phyloP scores from a whole-genome alignment of 2,888 invertebrate species.

The Epinotia brunnichana region DNA sequence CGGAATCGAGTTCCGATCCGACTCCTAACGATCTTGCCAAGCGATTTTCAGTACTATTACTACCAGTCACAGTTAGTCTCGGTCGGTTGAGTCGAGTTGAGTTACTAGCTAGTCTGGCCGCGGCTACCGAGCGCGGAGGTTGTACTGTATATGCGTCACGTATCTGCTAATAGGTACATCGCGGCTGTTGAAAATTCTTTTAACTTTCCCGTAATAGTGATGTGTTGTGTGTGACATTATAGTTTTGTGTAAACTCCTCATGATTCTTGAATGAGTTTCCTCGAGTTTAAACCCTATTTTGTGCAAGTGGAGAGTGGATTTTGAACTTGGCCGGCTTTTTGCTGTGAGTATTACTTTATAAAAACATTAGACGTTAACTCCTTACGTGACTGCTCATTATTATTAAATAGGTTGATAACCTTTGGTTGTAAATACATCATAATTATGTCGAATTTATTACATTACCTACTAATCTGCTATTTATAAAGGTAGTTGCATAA shows the following conservation, averaged over 20 bases:
- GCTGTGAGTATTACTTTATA: slow-evolving; percentile 47
- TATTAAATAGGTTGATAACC: slow-evolving; percentile 33
- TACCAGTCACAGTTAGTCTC: neutral
- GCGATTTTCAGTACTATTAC: slow-evolving; percentile 23
- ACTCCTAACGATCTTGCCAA: slow-evolving; percentile 31
- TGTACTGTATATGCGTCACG: slow-evolving; percentile 40
- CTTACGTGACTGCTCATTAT: slow-evolving; percentile 27
- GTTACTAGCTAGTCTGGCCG: slow-evolving; percentile 31
- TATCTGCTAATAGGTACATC: slow-evolving; percentile 55
- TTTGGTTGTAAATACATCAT: slow-evolving; percentile 7
- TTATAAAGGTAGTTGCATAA: slow-evolving; percentile 11
- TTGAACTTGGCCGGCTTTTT: slow-evolving; percentile 61
- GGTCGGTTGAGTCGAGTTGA: too few species aligned
- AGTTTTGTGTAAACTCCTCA: slow-evolving; percentile 60
- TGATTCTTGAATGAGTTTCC: slow-evolving; percentile 54
- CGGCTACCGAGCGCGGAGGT: slow-evolving; percentile 30
- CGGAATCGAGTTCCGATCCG: slow-evolving; percentile 28
- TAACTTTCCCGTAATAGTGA: slow-evolving; percentile 64
- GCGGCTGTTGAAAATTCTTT: slow-evolving; percentile 55
- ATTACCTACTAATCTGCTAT: neutral
- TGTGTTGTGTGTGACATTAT: slow-evolving; percentile 62
- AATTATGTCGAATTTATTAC: slow-evolving; percentile 23
- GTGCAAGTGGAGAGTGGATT: slow-evolving; percentile 65
- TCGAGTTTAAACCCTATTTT: slow-evolving; percentile 47
- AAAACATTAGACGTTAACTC: slow-evolving; percentile 29